Base-by-base conservation (phyloP, 2,113 vertebrate species). In the Brachypteracias leptosomus region DNA sequence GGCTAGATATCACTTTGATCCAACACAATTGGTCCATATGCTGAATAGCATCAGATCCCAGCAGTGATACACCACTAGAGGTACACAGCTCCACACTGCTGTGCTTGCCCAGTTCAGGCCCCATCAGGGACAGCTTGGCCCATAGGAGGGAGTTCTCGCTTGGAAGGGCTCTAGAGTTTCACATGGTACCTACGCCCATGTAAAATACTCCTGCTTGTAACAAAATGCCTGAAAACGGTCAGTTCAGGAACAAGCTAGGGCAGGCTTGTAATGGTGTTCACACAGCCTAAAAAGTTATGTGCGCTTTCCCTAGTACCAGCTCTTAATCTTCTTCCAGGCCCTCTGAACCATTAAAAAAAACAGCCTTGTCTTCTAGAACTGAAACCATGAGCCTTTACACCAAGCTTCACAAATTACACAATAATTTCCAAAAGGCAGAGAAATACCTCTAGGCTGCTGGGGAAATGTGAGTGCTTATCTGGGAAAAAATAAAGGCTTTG, bases 351-450 rank as follows among this genome's bases (percentile, higher is more conserved):
- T 31, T 33, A 51, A 54, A 55, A 79, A 67, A 67, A 38, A 82
- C 51, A 38, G 3, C 49, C 35, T 24, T 67, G 11, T 70, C 49
- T 85, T 82, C 62, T 90, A 95, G 44, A 90, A 83, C 55, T 66
- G 52, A 90, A 91, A 88, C 22, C 38, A 33, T 62, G 65, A 89
- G 59, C 22, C 25, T 67, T 81, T 79, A 79, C 55, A 80, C 14
- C 67, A 88, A 79, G 42, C 38, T 88, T 42, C 52, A 83, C 22
- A 5, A 21, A 68, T 94, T 82, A 89, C n/a, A 91, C 74, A 88
- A 94, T 26, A 85, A 76, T 89, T 95, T 96, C 85, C 89, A 88
- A 94, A 81, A 85, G 78, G 24, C 78, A 91, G 29, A 85, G 40
- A 46, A 63, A 26, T 88, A 72, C 81, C 90, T 91, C 75, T 54